phyloP scores from a whole-genome alignment of 2,888 invertebrate genomes.

The Pristionchus exspectatus region DNA sequence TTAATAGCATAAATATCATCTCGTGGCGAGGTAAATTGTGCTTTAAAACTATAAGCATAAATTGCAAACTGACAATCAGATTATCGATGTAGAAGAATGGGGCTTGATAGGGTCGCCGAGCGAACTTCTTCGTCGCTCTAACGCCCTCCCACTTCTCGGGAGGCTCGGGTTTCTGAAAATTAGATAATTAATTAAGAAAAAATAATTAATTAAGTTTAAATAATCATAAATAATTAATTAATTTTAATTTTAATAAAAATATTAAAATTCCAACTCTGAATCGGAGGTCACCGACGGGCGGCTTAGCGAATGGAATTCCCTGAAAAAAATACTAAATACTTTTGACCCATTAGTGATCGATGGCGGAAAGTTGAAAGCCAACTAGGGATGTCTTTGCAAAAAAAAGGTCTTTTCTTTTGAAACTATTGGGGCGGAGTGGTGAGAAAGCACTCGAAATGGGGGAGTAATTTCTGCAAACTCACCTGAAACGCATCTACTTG shows the following conservation, averaged over 20 bases:
- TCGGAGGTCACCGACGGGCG: neutral
- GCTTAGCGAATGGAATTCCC: conserved; percentile 43
- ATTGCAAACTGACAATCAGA: neutral
- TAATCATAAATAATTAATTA: neutral
- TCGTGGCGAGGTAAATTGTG: no score
- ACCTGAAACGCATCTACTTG: conserved; percentile 50
- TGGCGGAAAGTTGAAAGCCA: no score
- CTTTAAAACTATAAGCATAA: no score
- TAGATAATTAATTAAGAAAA: neutral
- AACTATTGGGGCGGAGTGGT: no score
- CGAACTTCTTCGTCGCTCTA: neutral
- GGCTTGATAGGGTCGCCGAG: neutral
- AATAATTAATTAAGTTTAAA: no score
- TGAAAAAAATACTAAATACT: neutral
- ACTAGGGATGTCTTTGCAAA: no score
- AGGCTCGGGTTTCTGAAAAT: conserved; percentile 30
- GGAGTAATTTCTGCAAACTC: neutral
- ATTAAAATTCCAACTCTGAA: conserved; percentile 10
- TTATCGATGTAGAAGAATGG: neutral
- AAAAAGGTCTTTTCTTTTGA: no score
- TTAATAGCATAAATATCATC: no score
- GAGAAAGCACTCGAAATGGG: neutral
- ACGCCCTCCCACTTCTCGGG: conserved; percentile 17
- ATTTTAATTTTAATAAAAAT: no score
- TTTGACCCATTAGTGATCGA: no score